A percentile compares a stretch with the other conserved stretches of the same genome.
Conservation (phyloP, 2,113 vertebrate species). For the Carassius carassius region DNA sequence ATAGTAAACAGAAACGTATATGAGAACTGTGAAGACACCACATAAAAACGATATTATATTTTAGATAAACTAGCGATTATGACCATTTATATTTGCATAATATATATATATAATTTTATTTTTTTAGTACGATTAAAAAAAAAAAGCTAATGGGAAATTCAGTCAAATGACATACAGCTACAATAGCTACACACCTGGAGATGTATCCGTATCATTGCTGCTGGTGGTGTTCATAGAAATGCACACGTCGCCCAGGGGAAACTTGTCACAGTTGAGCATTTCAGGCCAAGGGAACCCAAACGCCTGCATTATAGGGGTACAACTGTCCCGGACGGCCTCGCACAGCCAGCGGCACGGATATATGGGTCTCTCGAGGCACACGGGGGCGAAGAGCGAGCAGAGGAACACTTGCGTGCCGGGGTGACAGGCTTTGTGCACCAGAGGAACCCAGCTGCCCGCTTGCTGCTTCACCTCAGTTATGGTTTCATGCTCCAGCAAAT, state of each 20-base stretch:
- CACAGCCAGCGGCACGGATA: slow-evolving; percentile 94
- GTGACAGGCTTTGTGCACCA: slow-evolving; percentile 96
- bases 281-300: slow-evolving; percentile 97
- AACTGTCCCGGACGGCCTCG: slow-evolving; percentile 91
- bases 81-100: background rate
- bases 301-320: slow-evolving; percentile 95
- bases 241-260: slow-evolving; percentile 89
- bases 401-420: slow-evolving; percentile 93
- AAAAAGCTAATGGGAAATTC: background rate
- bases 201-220: slow-evolving; percentile 75
- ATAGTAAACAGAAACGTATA: too few relatives aligned
- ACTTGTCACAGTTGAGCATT: slow-evolving; percentile 96
- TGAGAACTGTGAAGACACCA: background rate
- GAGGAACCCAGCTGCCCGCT: slow-evolving; percentile 95
- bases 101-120: background rate
- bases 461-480: slow-evolving; percentile 97
- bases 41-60: background rate
- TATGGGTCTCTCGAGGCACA: slow-evolving; percentile 78
- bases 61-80: background rate
- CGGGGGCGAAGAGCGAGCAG: slow-evolving; percentile 82
- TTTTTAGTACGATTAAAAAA: background rate
- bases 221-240: slow-evolving; percentile 81
- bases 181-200: slow-evolving; percentile 24
- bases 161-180: background rate
- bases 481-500: slow-evolving; percentile 94